Evolutionary conservation across 2,797 vertebrate genomes (phyloP).

Genomic region (Poecile montanus): DNA sequence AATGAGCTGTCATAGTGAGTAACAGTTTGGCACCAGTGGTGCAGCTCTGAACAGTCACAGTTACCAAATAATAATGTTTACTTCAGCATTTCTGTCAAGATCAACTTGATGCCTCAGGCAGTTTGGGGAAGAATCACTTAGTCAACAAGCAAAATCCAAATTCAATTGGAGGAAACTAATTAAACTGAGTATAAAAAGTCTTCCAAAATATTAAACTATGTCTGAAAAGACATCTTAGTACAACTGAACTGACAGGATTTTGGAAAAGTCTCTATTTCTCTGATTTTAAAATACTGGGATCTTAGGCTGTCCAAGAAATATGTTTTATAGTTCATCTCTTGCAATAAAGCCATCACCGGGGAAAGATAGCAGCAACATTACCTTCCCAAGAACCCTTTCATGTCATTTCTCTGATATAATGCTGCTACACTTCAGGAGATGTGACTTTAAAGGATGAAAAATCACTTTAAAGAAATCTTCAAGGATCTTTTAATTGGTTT

Average conservation of each 20-base stretch:
- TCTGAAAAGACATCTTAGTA: not conserved
- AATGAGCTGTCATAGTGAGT: constrained; percentile 47
- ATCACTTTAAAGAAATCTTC: not conserved
- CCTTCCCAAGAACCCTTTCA: not conserved
- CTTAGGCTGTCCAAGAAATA: not conserved
- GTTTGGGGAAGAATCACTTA: constrained; percentile 24
- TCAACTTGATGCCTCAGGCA: constrained; percentile 7
- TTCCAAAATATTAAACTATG: not conserved
- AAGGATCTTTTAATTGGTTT: not conserved
- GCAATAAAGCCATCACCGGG: not conserved
- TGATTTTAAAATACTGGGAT: not conserved
- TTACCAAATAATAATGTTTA: constrained; percentile 46
- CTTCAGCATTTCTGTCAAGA: constrained; percentile 54
- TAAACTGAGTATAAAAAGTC: constrained; percentile 11
- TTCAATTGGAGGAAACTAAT: not conserved
- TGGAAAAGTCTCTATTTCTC: not conserved
- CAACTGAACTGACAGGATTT: not conserved
- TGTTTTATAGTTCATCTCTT: not conserved
- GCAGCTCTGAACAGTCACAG: not conserved
- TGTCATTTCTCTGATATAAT: not conserved
- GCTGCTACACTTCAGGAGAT: not conserved
- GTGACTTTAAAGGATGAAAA: not conserved
- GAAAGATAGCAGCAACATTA: not conserved
- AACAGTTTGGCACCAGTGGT: constrained; percentile 18
- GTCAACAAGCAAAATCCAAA: constrained; percentile 30